Base-by-base conservation (phyloP, 2,797 vertebrate genomes). In the Myotis pilosus region DNA sequence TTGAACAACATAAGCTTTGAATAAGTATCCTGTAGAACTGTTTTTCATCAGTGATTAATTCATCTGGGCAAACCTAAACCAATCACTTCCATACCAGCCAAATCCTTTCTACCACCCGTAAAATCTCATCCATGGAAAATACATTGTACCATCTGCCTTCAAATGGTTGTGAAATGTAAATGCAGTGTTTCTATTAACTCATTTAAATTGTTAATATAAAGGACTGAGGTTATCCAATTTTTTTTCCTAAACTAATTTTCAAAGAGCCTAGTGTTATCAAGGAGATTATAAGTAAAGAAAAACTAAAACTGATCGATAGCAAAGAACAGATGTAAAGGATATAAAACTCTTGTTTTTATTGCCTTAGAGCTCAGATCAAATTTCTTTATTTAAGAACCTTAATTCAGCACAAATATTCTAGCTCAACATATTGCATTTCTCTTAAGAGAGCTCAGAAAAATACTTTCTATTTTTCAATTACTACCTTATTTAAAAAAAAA, bases 31-130 rank as follows among this genome's bases (percentile, higher is more conserved):
- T 76, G 47, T 5, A 44, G 15, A 64, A 83, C 68, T 96, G 95
- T 25, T 75, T 93, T 86, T 55, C 36, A 91, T 94, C 79, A 89
- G 8, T 75, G 66, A 89, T 72, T 87, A 96, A 96, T 83, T 89
- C 62, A 94, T 81, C 44, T 86, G 49, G 86, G 81, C 75, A 88
- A 93, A 83, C 62, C 44, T 92, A 92, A 94, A 89, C 22, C 55
- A 96, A 92, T 92, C 93, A 86, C 47, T 90, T 86, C 51, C 66
- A 93, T 83, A 80, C 47, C 28, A 82, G 47, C 69, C 85, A 94
- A 96, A 87, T 75, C n/a, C 30, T 60, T 84, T 68, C 76, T 78
- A 94, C 25, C 13, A 91, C 64, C 66, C 78, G 49, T 60, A 11
- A 92, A 93, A 89, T 72, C 0, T 60, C 28, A 85, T 19, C 28